Evolutionary conservation across 1,140 invertebrate genomes (phyloP), one percentile per base, ranked within the genome.

Genomic region (Calephelis nemesis): DNA sequence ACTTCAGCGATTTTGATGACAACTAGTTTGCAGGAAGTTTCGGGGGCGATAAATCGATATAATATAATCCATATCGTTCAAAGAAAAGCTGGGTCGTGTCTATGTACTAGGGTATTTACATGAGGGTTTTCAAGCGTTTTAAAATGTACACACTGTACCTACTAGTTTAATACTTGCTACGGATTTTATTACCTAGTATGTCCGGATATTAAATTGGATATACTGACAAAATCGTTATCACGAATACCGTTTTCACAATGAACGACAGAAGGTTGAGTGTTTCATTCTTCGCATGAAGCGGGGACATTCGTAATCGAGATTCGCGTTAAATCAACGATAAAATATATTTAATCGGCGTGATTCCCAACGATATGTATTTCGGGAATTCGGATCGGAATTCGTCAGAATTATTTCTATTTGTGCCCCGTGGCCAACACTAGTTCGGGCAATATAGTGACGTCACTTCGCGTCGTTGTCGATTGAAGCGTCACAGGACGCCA

Each of bases 361-460:
- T 72, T 71, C 65, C 70, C 74, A 68, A 70, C 75, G 74, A 69
- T 69, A 71, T 63, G 52, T 69, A 65, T 73, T 76, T 70, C 65
- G 45, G 60, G 69, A 70, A 74, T 77, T 75, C 69, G 65, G 71
- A 75, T 73, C 78, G 68, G 74, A 70, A 75, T 74, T 77, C 70
- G 78, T 80, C 76, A 77, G 75, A 74, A 78, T 76, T 82, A 82
- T 82, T 82, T 82, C 74, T 54, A 65, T 67, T 52, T 66, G 63
- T 60, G 50, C 60, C 62, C 62, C 63, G 48, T 71, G 71, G 64
- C 65, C 74, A 65, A 45, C 54, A 62, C 62, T 70, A 69, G 71
- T 78, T 79, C 71, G 65, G 70, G 72, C 30, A 67, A 66, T 71
- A 58, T 64, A 68, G 73, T 77, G 77, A 79, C 73, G 79, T 78